Evolutionary conservation across 2,797 vertebrate genomes (phyloP).

Genomic region (Anabas testudineus): DNA sequence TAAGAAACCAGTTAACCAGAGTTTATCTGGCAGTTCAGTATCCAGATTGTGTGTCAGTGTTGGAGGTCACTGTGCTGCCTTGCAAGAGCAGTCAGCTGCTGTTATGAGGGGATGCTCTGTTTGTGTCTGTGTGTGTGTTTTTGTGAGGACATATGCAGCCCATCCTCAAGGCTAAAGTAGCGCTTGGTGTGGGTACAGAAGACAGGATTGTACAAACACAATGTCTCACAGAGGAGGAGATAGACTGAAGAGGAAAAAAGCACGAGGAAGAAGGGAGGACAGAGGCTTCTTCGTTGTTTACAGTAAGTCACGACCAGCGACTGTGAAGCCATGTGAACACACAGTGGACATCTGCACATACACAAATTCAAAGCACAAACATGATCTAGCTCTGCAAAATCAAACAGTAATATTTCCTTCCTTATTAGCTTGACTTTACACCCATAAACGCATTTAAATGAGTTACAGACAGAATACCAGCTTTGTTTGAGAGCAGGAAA

Average conservation of each 20-base stretch:
- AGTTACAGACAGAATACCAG: not conserved
- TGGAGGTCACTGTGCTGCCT: conserved; percentile 51
- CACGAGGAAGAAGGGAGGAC: conserved; percentile 9
- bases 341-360: conserved; percentile 12
- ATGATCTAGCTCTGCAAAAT: not conserved
- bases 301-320: conserved; percentile 32
- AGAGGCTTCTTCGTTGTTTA: conserved; percentile 42
- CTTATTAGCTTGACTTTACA: conserved; percentile 2
- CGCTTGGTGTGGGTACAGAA: conserved; percentile 65
- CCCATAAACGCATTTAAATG: conserved; percentile 1
- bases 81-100: conserved; percentile 63
- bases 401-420: not conserved
- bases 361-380: conserved; percentile 20
- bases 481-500: conserved; percentile 27
- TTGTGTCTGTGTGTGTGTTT: conserved; percentile 12
- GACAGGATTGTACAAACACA: conserved; percentile 61
- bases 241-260: conserved; percentile 10
- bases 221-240: conserved; percentile 46
- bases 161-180: conserved; percentile 63
- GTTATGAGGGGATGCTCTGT: conserved; percentile 43
- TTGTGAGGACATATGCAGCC: conserved; percentile 44
- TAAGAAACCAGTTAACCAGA: conserved; percentile 13
- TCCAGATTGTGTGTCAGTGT: conserved; percentile 33
- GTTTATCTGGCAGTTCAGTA: conserved; percentile 26
- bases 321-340: conserved; percentile 21